phyloP scores from a whole-genome alignment of 2,888 invertebrate species.

The Dicranocentrus wangi region DNA sequence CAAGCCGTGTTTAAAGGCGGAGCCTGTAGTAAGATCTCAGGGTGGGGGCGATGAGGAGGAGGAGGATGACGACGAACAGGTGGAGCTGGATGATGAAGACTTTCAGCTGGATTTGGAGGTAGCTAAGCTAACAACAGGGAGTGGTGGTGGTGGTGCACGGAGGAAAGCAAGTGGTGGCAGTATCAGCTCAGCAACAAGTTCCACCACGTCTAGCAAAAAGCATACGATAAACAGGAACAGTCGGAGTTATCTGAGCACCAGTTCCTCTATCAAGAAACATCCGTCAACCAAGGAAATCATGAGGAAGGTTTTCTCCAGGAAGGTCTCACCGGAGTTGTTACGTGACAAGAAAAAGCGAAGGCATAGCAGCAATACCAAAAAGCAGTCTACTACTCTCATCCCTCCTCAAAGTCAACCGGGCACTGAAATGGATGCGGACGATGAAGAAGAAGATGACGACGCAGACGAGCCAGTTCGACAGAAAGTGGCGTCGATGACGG shows the following conservation, averaged over 20 bases:
- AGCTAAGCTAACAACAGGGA: constrained; percentile 45
- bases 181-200: constrained; percentile 39
- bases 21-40: constrained; percentile 64
- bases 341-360: constrained; percentile 4
- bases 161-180: constrained; percentile 6
- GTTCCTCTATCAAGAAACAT: background rate
- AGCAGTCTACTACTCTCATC: background rate
- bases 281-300: constrained; percentile 54
- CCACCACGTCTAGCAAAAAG: background rate
- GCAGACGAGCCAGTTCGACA: constrained; percentile 43
- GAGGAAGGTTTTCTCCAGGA: constrained; percentile 61
- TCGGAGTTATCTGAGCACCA: constrained; percentile 29
- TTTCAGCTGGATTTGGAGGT: constrained; percentile 59
- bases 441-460: constrained; percentile 22
- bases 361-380: background rate
- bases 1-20: constrained; percentile 71
- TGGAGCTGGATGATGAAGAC: constrained; percentile 46
- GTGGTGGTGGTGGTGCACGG: too few species aligned
- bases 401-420: too few species aligned
- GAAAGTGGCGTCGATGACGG: constrained; percentile 41
- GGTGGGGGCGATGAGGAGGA: constrained; percentile 51
- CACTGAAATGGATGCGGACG: constrained; percentile 44
- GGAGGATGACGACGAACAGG: constrained; percentile 44
- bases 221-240: constrained; percentile 49
- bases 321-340: constrained; percentile 45